Evolutionary conservation across 2,113 vertebrate species (phyloP).

Genomic region (Channa maculata): DNA sequence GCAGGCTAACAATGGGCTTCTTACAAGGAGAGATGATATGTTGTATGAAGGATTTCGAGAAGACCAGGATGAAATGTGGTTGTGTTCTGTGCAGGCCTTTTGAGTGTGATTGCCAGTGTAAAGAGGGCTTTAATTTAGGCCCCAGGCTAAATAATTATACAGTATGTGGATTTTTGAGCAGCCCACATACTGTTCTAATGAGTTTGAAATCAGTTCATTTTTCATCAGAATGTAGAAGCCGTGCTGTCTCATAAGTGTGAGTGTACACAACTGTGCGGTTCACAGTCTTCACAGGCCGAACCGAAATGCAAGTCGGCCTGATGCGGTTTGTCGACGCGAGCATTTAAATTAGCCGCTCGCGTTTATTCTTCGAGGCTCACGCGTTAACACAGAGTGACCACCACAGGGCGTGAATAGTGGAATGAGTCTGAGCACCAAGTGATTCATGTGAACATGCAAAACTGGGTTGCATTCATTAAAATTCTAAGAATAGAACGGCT

Average conservation of each 20-base stretch:
- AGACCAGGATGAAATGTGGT: slow-evolving; percentile 41
- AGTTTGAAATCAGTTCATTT: slow-evolving; percentile 39
- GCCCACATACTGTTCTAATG: slow-evolving; percentile 48
- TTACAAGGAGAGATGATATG: slow-evolving; percentile 16
- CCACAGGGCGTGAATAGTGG: slow-evolving; percentile 24
- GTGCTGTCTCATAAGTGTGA: slow-evolving; percentile 23
- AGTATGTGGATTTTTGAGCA: slow-evolving; percentile 40
- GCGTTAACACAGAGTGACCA: slow-evolving; percentile 33
- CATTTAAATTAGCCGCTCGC: slow-evolving; percentile 20
- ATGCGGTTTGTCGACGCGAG: slow-evolving; percentile 39
- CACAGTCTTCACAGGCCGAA: slow-evolving; percentile 20
- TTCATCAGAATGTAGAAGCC: slow-evolving; percentile 46
- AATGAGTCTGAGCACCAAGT: slow-evolving; percentile 15
- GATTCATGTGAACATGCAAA: slow-evolving; percentile 48
- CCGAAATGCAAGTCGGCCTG: slow-evolving; percentile 47
- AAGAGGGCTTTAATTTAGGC: slow-evolving; percentile 58
- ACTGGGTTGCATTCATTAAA: slow-evolving; percentile 54
- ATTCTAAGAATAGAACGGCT: slow-evolving; percentile 50
- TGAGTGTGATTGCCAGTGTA: slow-evolving; percentile 45
- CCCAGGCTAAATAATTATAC: slow-evolving; percentile 35
- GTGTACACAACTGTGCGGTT: slow-evolving; percentile 30
- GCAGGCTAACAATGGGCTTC: slow-evolving; percentile 2
- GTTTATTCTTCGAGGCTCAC: slow-evolving; percentile 3
- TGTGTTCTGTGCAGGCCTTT: slow-evolving; percentile 26
- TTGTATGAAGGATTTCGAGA: slow-evolving; percentile 4